Percentiles rank a stretch among this genome's conserved stretches.
phyloP scores from a whole-genome alignment of 2,113 vertebrate species.

The Pithys albifrons region DNA sequence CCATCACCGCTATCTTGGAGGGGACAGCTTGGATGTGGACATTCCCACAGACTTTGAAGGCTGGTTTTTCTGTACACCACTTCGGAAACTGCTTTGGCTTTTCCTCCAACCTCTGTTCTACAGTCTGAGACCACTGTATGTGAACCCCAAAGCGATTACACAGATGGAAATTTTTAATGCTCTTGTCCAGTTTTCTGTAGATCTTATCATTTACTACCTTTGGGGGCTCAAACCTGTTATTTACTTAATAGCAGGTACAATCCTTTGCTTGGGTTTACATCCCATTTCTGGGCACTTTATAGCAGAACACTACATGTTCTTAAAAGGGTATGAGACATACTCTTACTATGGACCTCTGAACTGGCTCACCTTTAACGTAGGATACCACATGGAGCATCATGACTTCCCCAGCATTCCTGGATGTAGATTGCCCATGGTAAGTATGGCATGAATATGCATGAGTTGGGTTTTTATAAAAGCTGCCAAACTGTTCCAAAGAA shows the following conservation, averaged over 20 bases:
- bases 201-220: slow-evolving; percentile 80
- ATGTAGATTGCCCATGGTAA: slow-evolving; percentile 90
- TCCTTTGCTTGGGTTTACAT: slow-evolving; percentile 92
- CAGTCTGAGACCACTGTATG: slow-evolving; percentile 84
- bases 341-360: slow-evolving; percentile 96
- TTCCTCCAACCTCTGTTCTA: slow-evolving; percentile 91
- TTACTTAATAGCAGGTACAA: slow-evolving; percentile 88
- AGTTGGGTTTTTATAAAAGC: not conserved
- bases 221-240: slow-evolving; percentile 89
- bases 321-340: slow-evolving; percentile 95
- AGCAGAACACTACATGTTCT: slow-evolving; percentile 97
- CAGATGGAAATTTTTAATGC: slow-evolving; percentile 87
- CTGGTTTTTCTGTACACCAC: slow-evolving; percentile 92
- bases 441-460: not conserved
- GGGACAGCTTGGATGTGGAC: slow-evolving; percentile 89
- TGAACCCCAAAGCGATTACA: slow-evolving; percentile 90
- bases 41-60: slow-evolving; percentile 91
- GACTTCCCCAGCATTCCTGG: slow-evolving; percentile 98
- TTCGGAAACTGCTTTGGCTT: slow-evolving; percentile 91
- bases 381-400: slow-evolving; percentile 97
- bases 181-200: slow-evolving; percentile 78
- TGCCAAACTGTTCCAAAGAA: not conserved
- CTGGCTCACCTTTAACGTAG: slow-evolving; percentile 94
- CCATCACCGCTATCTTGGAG: slow-evolving; percentile 95
- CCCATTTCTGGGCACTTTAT: slow-evolving; percentile 98